Base-by-base conservation (phyloP, 2,888 invertebrate species). In the Ophion slaviceki region DNA sequence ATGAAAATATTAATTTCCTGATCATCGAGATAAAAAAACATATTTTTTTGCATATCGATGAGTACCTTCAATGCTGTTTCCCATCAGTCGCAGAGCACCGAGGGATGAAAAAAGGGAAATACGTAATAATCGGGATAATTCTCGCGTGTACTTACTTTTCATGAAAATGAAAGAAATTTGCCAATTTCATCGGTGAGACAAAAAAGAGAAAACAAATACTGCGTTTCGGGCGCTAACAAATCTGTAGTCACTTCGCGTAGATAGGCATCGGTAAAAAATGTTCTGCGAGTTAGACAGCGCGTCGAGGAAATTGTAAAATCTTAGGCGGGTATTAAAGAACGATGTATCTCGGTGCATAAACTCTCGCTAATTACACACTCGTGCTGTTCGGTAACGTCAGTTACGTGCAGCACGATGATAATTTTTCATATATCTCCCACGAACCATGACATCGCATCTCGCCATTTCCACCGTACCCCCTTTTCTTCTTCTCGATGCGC, bases 251-350 rank as follows among this genome's bases (percentile, higher is more conserved):
- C 53, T 72, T 14, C 40, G 17, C 40, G 40, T 40, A 66, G 72
- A 74, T 80, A 72, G 40, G 40, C n/a, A 72, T 80, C 72, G 4
- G 66, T 36, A 11, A 20, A 68, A 36, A 53, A 53, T 47, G 62
- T 64, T 71, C 64, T 6, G 62, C n/a, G 79, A 47, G 72, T 32
- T 53, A 66, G 24, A 74, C 66, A 53, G 79, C 71, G 24, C 72
- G 40, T 72, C 66, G 72, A 80, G 80, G 80, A 80, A 80, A 80
- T 80, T 80, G 80, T 80, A 74, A 80, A 80, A 80, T 80, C 80
- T 40, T 57, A 45, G 57, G 77, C 64, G 71, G 53, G 36, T 72
- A 80, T 80, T 74, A 59, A 74, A 80, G 71, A 80, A 71, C 79
- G 72, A 80, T 80, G n/a, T 57, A 74, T 80, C 80, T 72, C 66